Conservation (phyloP, 2,113 vertebrate genomes). For the Scatophagus argus region DNA sequence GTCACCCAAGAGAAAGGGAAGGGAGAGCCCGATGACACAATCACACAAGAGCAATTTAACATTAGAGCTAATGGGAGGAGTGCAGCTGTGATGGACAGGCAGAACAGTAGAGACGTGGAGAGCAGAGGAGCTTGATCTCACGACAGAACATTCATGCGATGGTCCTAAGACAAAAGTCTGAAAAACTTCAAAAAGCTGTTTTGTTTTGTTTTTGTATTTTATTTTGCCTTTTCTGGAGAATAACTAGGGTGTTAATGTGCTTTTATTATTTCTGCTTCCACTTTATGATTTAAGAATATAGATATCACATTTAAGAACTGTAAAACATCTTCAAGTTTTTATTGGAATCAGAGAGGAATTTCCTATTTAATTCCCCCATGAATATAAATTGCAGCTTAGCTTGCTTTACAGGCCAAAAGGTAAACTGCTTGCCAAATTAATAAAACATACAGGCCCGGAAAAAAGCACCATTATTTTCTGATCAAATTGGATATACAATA, state of each 20-base stretch:
- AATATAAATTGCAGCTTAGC: not conserved
- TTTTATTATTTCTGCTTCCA: not conserved
- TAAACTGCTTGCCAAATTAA: not conserved
- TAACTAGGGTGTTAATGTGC: not conserved
- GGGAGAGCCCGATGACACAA: constrained; percentile 78
- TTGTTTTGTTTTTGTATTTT: not conserved
- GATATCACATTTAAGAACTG: not conserved
- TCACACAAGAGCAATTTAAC: constrained; percentile 83
- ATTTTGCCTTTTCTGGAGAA: not conserved
- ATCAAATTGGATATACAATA: not conserved
- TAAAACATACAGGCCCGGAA: not conserved
- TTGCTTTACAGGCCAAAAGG: not conserved
- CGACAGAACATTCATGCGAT: constrained; percentile 29
- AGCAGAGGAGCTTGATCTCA: constrained; percentile 54
- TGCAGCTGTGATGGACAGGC: constrained; percentile 72
- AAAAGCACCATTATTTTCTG: not conserved
- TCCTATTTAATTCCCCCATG: too few species aligned
- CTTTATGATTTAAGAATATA: not conserved
- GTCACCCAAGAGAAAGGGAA: constrained; percentile 80
- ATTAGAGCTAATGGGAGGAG: constrained; percentile 81
- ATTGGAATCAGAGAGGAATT: not conserved
- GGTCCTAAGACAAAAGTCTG: constrained; percentile 42
- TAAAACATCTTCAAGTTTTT: not conserved
- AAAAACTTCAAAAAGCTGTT: constrained; percentile 3
- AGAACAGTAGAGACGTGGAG: constrained; percentile 55